phyloP scores from a whole-genome alignment of 1,140 invertebrate species.

The Caenorhabditis elegans region WBcel235 BX284605.5:4414501-4415000 shows the following conservation, averaged over 20 bases:
- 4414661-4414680: slow-evolving; percentile 16
- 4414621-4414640: slow-evolving; percentile 4
- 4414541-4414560: background rate
- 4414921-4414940: background rate
- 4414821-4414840: slow-evolving; percentile 5
- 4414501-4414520: too few relatives aligned
- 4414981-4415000: slow-evolving; percentile 22
- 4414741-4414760: background rate
- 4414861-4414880: background rate
- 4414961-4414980: background rate
- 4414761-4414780: background rate
- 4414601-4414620: background rate
- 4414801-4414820: too few relatives aligned
- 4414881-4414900: background rate
- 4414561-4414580: background rate
- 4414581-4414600: background rate
- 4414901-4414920: background rate
- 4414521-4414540: background rate
- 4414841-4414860: background rate
- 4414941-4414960: background rate
- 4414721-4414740: slow-evolving; percentile 17
- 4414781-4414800: background rate
- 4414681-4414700: slow-evolving; percentile 1
- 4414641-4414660: slow-evolving; percentile 19
- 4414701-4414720: slow-evolving; percentile 6